Evolutionary conservation across 53 echinoderm and acorn worm species (phyloP).

Genomic region (Actinopyga echinites): DNA sequence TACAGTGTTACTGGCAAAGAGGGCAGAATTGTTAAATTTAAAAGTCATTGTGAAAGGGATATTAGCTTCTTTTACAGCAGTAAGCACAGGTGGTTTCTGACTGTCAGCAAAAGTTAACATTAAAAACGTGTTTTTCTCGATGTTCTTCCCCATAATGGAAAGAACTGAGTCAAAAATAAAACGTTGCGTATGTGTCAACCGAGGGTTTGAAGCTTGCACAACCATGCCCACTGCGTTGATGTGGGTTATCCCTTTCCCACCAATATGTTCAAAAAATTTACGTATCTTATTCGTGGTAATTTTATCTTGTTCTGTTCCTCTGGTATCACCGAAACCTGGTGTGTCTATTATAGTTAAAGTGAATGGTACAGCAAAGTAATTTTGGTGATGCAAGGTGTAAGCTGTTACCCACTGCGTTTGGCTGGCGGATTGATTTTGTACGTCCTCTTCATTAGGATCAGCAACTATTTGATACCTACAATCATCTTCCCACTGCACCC

Average conservation of each 20-base stretch:
- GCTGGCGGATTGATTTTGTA: conserved; percentile 25
- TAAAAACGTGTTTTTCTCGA: too few species aligned
- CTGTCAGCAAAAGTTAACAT: too few species aligned
- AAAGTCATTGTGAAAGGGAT: conserved; percentile 31
- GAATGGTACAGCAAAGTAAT: background rate
- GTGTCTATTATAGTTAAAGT: conserved; percentile 65
- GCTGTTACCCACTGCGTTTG: conserved; percentile 54
- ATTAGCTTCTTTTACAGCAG: conserved; percentile 22
- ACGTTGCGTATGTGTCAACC: conserved; percentile 52
- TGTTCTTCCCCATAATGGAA: conserved; percentile 41
- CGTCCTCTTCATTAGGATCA: background rate
- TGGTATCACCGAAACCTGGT: conserved; percentile 66
- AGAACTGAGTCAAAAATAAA: conserved; percentile 56
- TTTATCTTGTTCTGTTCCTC: conserved; percentile 55
- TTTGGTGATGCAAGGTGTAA: conserved; percentile 14
- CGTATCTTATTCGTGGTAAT: conserved; percentile 46
- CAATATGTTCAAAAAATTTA: conserved; percentile 23
- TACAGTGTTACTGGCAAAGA: conserved; percentile 20
- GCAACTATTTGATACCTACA: conserved; percentile 52
- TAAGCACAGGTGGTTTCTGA: conserved; percentile 35
- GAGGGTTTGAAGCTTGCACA: conserved; percentile 12
- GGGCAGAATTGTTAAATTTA: conserved; percentile 63
- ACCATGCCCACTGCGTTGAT: conserved; percentile 62
- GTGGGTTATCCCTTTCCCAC: conserved; percentile 33
- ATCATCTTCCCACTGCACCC: conserved; percentile 53